Base-by-base conservation (phyloP, 2,113 vertebrate genomes). In the Neotoma lepida region DNA sequence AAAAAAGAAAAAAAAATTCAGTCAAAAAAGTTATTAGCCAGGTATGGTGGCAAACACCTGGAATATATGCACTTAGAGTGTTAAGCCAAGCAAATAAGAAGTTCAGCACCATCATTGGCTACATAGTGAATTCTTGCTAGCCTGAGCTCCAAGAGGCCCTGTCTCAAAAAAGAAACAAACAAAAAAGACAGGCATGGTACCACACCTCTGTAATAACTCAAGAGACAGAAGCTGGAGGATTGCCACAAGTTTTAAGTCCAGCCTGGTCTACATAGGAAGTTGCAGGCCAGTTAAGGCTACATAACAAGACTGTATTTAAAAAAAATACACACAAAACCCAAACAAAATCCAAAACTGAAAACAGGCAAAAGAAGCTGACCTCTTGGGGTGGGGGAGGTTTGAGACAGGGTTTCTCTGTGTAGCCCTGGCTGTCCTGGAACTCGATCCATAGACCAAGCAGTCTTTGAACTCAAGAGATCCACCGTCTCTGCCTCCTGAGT, bases 371-470 rank as follows among this genome's bases (percentile, higher is more conserved):
- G 33, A 56, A 80, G 51, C 49, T 56, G 35, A 39, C 12, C 64
- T 33, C 26, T 64, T 66, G 33, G 30, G 30, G n/a, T n/a, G 64
- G 64, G 30, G 64, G 13, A 33, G 61, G 61, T 63, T 92, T 20
- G 33, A 80, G 93, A 80, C 0, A 64, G 80, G 56, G 18, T 96
- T 92, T 88, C 76, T 94, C 95, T 97, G 86, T 26, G 13, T 80
- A 80, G n/a, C 51, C 54, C 24, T n/a, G 33, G 33, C 20, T 80
- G 33, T 54, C 49, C 30, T 80, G 18, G 33, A 80, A 80, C 33
- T 80, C 20, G 0, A 17, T 39, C 33, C 9, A n/a, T 13, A 56
- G 77, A 54, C 18, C 9, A 78, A 4, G 9, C 49, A 35, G 33
- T 10, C 9, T 20, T 24, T 12, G 35, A 80, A 56, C 35, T 80